Evolutionary conservation across 2,888 invertebrate species (phyloP).

Genomic region (Drosophila anceps): DNA sequence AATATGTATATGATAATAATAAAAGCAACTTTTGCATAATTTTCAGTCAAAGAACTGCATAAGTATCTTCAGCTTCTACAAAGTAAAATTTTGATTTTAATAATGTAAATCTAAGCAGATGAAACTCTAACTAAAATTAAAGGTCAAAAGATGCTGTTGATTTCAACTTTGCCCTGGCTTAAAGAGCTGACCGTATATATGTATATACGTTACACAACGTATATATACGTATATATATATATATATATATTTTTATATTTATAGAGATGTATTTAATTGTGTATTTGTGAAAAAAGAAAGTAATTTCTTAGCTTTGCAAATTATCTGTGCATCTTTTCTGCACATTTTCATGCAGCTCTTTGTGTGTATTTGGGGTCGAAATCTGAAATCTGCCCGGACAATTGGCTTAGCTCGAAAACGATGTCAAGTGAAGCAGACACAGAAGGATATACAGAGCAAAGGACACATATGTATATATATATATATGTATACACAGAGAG

Average conservation of each 20-base stretch:
- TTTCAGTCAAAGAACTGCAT: neutral
- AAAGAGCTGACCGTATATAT: neutral
- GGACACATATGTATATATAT: neutral
- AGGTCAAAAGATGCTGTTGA: slow-evolving; percentile 19
- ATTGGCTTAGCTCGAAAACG: slow-evolving; percentile 43
- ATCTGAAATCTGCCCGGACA: slow-evolving; percentile 36
- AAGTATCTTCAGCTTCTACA: too few relatives aligned
- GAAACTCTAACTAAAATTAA: neutral
- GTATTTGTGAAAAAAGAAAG: slow-evolving; percentile 1
- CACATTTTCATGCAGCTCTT: slow-evolving; percentile 33
- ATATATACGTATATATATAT: neutral
- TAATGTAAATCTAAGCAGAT: neutral
- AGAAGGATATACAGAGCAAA: neutral
- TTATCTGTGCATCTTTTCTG: slow-evolving; percentile 58
- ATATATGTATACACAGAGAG: neutral
- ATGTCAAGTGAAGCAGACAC: slow-evolving; percentile 42
- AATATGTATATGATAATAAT: neutral
- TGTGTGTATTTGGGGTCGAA: slow-evolving; percentile 18
- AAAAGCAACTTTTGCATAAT: neutral
- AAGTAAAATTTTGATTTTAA: neutral
- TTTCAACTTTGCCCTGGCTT: slow-evolving; percentile 16
- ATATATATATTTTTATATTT: neutral
- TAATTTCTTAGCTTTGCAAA: slow-evolving; percentile 22
- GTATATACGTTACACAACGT: too few relatives aligned
- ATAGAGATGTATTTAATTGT: slow-evolving; percentile 6